Conservation (phyloP, 2,797 vertebrate genomes). For the Loris lydekkerianus region DNA sequence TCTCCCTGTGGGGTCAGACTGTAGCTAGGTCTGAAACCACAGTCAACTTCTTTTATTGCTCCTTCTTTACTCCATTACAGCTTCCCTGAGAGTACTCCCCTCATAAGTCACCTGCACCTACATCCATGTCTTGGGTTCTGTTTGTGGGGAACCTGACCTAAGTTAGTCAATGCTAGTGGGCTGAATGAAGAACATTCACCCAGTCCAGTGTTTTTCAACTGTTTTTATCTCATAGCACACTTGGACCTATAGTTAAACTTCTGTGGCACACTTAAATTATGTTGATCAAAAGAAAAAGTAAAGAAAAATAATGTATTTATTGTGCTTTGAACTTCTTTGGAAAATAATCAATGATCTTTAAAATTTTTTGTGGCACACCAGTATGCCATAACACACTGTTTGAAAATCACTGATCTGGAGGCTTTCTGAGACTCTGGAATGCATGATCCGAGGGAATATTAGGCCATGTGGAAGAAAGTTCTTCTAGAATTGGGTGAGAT, state of each 20-base stretch:
- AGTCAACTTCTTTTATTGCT: neutral
- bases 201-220: no score
- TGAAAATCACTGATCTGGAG: no score
- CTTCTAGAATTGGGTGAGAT: neutral
- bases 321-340: no score
- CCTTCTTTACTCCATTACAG: neutral
- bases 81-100: neutral
- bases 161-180: neutral
- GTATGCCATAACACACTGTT: no score
- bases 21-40: neutral
- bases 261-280: no score
- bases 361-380: no score
- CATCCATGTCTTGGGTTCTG: neutral
- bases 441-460: neutral
- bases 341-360: no score
- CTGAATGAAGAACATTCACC: neutral
- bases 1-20: neutral
- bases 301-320: no score
- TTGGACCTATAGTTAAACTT: no score
- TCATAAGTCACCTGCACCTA: neutral
- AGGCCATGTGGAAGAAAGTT: neutral
- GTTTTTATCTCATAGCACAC: no score
- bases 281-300: no score
- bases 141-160: neutral
- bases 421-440: conserved; percentile 4